Evolutionary conservation across 2,888 invertebrate species (phyloP), one percentile per base, ranked within the genome.

Genomic region (Rhabditoides inermis): DNA sequence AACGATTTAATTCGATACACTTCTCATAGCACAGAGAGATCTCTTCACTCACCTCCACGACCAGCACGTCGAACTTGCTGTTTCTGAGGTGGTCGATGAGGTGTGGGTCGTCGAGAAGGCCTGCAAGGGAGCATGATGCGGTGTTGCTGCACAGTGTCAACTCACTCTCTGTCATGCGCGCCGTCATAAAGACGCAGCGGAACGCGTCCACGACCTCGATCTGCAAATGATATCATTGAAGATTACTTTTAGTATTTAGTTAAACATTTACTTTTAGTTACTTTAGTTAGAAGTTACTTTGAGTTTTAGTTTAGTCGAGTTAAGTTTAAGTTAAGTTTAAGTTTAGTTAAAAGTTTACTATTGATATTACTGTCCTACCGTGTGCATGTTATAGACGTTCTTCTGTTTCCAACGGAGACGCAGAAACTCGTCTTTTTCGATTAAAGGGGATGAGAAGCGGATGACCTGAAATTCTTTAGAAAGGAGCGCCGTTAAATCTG

Each of bases 41-140:
- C n/a, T n/a, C n/a, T n/a, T n/a, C n/a, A n/a, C 56, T 56, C 42
- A 58, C 50, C 32, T 58, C 58, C 4, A 58, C 30, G 7, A 58
- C 20, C 2, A 42, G 53, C 7, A 58, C 15, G 40, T 58, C 58
- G 30, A 56, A 58, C 18, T 49, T 42, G 10, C 40, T 22, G 27
- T n/a, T 20, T 42, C 45, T 37, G 35, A 58, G 26, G 20, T 12
- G 10, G 12, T 37, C 18, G 37, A 58, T 18, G 23, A 58, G 37
- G 1, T 45, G 3, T 7, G 22, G 18, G 27, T 55, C 55, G 27
- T 49, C 39, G 22, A 58, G 26, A 48, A 58, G 32, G 26, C 53
- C 56, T 56, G 28, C 6, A 50, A 30, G 4, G 25, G 5, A 41
- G n/a, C 28, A 32, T 37, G 45, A 3, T 4, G 10, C n/a, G 27